phyloP scores from a whole-genome alignment of 2,797 vertebrate genomes.

The Coracias cyanogaster region DNA sequence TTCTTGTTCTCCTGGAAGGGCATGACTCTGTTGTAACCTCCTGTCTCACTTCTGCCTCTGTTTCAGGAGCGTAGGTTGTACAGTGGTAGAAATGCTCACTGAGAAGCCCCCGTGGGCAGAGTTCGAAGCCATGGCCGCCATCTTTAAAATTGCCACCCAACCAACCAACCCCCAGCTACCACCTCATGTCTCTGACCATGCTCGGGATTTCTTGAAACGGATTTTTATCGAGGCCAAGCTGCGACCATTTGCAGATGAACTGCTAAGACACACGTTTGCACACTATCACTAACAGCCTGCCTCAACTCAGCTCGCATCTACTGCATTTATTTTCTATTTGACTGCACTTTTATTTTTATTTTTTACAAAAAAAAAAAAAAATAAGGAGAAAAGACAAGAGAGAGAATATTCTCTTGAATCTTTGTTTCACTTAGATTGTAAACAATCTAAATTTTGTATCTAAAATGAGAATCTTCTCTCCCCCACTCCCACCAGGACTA shows the following conservation, averaged over 20 bases:
- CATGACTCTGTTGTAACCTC: neutral
- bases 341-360: constrained; percentile 87
- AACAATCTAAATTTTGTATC: constrained; percentile 82
- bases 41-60: constrained; percentile 48
- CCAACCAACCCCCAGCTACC: constrained; percentile 96
- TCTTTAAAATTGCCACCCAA: constrained; percentile 99
- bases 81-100: constrained; percentile 98
- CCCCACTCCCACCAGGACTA: constrained; percentile 68
- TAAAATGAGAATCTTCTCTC: constrained; percentile 76
- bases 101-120: constrained; percentile 98
- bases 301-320: constrained; percentile 77
- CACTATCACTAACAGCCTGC: constrained; percentile 88
- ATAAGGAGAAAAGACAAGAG: constrained; percentile 80
- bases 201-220: constrained; percentile 94
- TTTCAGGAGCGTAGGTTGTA: constrained; percentile 96
- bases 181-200: constrained; percentile 93
- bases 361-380: constrained; percentile 76
- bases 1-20: neutral
- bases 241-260: constrained; percentile 94
- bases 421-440: constrained; percentile 81
- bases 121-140: constrained; percentile 99
- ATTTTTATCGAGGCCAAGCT: constrained; percentile 97
- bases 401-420: constrained; percentile 83
- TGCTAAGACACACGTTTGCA: constrained; percentile 94
- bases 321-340: constrained; percentile 89